Percentiles rank a stretch among this genome's conserved stretches.
These are phyloP conservation scores for Drosophila pandora DNA, from an alignment of 1,140 invertebrate genomes.

Conservation along the genomic window DNA sequence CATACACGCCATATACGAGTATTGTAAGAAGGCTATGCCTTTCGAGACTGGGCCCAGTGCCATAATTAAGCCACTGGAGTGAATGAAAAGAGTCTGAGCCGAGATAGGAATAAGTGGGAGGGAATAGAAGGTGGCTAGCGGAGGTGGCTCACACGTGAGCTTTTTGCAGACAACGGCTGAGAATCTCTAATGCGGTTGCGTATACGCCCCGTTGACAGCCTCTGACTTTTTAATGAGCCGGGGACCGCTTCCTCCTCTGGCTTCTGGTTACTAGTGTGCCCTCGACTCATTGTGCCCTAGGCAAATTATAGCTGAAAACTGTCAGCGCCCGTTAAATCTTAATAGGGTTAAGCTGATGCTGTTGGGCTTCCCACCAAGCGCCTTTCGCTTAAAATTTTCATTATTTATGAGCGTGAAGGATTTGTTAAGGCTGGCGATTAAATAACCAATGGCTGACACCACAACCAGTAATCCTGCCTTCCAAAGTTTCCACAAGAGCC, in stretches of 20 bases:
- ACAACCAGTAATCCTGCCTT: background rate
- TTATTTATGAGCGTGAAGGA: slow-evolving; percentile 64
- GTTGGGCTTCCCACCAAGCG: background rate
- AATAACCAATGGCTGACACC: slow-evolving; percentile 46
- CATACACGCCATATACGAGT: background rate
- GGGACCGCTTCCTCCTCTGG: background rate
- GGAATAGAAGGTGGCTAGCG: background rate
- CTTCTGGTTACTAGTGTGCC: background rate
- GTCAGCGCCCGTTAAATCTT: slow-evolving; percentile 47
- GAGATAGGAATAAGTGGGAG: background rate
- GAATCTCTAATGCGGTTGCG: slow-evolving; percentile 43
- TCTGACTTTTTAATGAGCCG: slow-evolving; percentile 73
- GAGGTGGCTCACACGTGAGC: slow-evolving; percentile 29
- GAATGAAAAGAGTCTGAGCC: slow-evolving; percentile 10
- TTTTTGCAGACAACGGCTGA: slow-evolving; percentile 1
- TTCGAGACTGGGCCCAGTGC: slow-evolving; percentile 17
- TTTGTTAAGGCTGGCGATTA: slow-evolving; percentile 44
- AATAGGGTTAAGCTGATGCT: slow-evolving; percentile 56
- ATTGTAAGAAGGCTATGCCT: slow-evolving; percentile 15
- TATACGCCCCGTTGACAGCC: slow-evolving; percentile 65
- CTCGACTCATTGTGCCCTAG: slow-evolving; percentile 32
- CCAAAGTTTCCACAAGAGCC: slow-evolving; percentile 23
- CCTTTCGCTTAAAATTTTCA: slow-evolving; percentile 10
- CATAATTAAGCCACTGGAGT: slow-evolving; percentile 45
- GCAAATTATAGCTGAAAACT: slow-evolving; percentile 65